Percentiles rank a stretch among this genome's conserved stretches.
Conservation (phyloP, 2,797 vertebrate genomes). For the Oceanodroma leucorhoa region DNA sequence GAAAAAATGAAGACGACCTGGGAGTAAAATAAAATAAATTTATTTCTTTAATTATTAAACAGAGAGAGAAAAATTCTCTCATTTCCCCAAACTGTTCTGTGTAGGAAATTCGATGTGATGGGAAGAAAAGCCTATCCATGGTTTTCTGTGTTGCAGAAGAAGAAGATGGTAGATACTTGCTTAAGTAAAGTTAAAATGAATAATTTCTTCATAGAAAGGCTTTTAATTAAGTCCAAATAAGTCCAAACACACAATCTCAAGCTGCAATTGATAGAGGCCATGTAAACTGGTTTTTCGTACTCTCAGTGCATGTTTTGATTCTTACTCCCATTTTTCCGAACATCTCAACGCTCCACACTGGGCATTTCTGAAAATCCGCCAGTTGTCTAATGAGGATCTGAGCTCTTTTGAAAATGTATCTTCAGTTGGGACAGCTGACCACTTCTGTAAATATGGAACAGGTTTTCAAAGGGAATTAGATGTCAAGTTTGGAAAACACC, state of each 20-base stretch:
- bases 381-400: not conserved
- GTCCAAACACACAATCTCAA: not conserved
- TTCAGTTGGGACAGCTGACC: not conserved
- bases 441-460: constrained; percentile 6
- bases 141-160: not conserved
- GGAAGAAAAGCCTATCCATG: not conserved
- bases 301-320: not conserved
- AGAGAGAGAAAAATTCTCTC: not conserved
- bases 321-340: not conserved
- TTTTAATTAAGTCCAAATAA: not conserved
- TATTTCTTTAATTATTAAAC: not conserved
- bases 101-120: not conserved
- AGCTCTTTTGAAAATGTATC: not conserved
- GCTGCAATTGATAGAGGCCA: not conserved
- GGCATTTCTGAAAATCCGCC: not conserved
- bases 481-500: not conserved
- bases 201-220: not conserved
- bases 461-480: constrained; percentile 34
- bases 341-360: not conserved
- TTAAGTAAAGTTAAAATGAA: not conserved
- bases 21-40: not conserved
- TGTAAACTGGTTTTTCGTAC: not conserved
- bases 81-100: not conserved
- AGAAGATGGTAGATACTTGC: not conserved
- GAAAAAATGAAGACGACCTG: not conserved